A percentile compares a stretch with the other conserved stretches of the same genome.
Evolutionary conservation across 2,797 vertebrate species (phyloP).

Genomic region (Poecilia picta): DNA sequence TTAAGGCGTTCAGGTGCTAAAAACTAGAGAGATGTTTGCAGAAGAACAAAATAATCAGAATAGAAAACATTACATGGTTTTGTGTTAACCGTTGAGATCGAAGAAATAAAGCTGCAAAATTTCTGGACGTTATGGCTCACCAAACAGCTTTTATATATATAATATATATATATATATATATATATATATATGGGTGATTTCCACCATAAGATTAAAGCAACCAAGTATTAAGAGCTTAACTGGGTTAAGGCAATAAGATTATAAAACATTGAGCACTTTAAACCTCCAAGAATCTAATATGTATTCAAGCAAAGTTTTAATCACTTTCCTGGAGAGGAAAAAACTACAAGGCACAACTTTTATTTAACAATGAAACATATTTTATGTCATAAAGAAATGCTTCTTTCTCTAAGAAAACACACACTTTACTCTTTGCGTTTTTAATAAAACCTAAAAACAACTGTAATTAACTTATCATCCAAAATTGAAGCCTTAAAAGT

Average conservation of each 20-base stretch:
- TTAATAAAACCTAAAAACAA: neutral
- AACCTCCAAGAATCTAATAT: neutral
- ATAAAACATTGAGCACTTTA: neutral
- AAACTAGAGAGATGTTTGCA: conserved; percentile 31
- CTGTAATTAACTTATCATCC: neutral
- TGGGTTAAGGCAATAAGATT: conserved; percentile 8
- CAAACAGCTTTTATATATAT: neutral
- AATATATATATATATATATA: no score
- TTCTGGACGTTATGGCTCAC: neutral
- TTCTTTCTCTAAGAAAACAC: neutral
- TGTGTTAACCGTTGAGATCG: neutral
- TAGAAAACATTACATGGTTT: neutral
- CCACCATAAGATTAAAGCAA: neutral
- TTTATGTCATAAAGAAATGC: neutral
- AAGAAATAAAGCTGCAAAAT: neutral
- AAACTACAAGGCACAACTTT: neutral
- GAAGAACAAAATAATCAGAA: conserved; percentile 1
- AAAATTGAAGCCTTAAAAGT: neutral
- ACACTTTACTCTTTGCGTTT: neutral
- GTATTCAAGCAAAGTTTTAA: neutral
- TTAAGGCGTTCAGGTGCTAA: conserved; percentile 48
- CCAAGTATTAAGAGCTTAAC: neutral
- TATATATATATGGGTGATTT: neutral
- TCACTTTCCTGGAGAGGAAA: neutral
- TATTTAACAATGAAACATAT: neutral